phyloP scores from a whole-genome alignment of 2,113 vertebrate species.

The Bufo gargarizans region DNA sequence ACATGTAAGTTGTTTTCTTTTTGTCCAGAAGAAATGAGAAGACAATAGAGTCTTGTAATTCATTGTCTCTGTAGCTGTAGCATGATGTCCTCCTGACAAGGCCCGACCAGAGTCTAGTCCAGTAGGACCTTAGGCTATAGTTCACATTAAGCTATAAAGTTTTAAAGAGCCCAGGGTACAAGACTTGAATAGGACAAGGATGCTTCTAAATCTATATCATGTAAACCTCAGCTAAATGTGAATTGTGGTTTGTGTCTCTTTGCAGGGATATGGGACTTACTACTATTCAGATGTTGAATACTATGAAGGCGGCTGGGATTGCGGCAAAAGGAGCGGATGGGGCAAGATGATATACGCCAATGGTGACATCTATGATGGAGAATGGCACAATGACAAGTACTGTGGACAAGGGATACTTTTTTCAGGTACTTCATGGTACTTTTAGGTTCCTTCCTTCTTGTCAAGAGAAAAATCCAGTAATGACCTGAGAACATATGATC shows the following conservation, averaged over 20 bases:
- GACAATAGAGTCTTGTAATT: no score
- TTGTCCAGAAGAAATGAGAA: no score
- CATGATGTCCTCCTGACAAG: no score
- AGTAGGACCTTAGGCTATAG: no score
- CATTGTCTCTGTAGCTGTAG: no score
- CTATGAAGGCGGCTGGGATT: background rate
- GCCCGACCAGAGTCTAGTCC: no score
- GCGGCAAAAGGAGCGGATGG: background rate
- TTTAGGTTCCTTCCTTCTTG: no score
- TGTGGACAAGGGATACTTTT: background rate
- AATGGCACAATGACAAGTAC: background rate
- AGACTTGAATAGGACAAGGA: no score
- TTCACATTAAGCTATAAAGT: no score
- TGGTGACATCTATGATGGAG: background rate
- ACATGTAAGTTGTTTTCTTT: no score
- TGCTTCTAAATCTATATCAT: no score
- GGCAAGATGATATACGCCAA: background rate
- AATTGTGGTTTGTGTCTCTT: background rate
- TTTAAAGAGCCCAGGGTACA: background rate
- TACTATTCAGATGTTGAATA: background rate
- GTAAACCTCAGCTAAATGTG: background rate
- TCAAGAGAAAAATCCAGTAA: background rate
- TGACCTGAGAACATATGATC: background rate
- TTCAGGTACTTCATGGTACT: background rate
- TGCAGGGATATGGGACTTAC: background rate